Conservation (phyloP, 2,113 vertebrate species). For the Seriola dumerili region DNA sequence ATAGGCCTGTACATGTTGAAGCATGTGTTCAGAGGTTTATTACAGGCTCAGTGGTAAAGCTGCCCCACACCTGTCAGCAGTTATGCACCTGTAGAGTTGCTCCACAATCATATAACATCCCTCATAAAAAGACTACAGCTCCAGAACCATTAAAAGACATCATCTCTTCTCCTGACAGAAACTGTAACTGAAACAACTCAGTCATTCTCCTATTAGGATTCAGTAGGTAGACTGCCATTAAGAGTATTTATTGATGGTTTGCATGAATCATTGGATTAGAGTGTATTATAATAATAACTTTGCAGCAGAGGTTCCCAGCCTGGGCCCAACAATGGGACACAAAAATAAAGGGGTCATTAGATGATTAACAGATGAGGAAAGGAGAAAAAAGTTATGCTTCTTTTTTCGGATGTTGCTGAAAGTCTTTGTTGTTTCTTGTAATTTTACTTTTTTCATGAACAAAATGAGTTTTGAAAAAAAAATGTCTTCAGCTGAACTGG, state of each 20-base stretch:
- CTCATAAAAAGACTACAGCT: background rate
- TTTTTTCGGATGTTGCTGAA: background rate
- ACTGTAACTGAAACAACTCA: background rate
- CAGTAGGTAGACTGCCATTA: background rate
- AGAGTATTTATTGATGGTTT: background rate
- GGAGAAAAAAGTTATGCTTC: background rate
- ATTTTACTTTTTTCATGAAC: no score
- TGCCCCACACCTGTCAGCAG: constrained; percentile 25
- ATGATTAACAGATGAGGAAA: background rate
- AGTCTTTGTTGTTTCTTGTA: background rate
- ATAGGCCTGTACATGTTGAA: background rate
- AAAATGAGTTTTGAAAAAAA: background rate
- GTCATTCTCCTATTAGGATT: no score
- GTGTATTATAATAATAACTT: background rate
- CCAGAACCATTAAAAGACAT: background rate
- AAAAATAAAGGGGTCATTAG: background rate
- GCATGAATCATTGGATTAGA: background rate
- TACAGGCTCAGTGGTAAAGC: background rate
- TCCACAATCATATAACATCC: background rate
- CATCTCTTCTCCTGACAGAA: background rate
- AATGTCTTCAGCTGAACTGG: background rate
- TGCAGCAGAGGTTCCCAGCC: background rate
- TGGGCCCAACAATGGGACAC: no score
- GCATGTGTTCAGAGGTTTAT: background rate
- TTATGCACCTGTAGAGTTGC: constrained; percentile 38